phyloP scores from a whole-genome alignment of 2,113 vertebrate species.

The Suncus etruscus region DNA sequence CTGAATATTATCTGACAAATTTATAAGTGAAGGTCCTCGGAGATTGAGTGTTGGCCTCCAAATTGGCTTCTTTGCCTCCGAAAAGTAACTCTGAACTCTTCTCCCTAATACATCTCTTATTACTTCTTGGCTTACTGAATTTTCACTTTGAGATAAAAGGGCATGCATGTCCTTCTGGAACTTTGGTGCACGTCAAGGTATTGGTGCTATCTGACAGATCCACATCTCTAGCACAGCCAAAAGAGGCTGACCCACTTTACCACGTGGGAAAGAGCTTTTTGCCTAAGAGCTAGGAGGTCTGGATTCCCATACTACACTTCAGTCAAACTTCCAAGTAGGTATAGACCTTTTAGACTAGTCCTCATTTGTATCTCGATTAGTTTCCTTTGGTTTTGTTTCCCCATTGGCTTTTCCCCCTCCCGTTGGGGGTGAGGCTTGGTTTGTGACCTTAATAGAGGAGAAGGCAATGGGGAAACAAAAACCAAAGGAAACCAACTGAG shows the following conservation, averaged over 20 bases:
- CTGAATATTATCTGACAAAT: background rate
- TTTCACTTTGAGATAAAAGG: background rate
- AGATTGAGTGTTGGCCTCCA: constrained; percentile 8
- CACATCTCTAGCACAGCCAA: background rate
- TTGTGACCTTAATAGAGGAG: too few relatives aligned
- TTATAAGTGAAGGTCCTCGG: background rate
- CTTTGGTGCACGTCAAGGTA: background rate
- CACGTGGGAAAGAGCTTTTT: background rate
- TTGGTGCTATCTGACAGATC: background rate
- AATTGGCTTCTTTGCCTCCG: constrained; percentile 12
- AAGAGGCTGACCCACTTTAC: constrained; percentile 4
- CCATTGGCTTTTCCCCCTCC: too few relatives aligned
- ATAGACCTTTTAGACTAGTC: too few relatives aligned
- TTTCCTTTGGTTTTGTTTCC: too few relatives aligned
- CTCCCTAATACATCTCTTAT: background rate
- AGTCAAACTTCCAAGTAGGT: background rate
- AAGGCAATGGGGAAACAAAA: too few relatives aligned
- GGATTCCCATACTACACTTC: background rate
- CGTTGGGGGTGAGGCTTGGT: too few relatives aligned
- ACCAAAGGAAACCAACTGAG: too few relatives aligned
- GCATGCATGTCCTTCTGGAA: constrained; percentile 1
- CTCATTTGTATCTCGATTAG: too few relatives aligned
- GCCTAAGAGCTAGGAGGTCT: background rate
- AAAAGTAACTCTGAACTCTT: background rate
- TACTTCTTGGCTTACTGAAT: background rate